Conservation (phyloP, 2,888 invertebrate species). For the Macrosoma leucophasiata region DNA sequence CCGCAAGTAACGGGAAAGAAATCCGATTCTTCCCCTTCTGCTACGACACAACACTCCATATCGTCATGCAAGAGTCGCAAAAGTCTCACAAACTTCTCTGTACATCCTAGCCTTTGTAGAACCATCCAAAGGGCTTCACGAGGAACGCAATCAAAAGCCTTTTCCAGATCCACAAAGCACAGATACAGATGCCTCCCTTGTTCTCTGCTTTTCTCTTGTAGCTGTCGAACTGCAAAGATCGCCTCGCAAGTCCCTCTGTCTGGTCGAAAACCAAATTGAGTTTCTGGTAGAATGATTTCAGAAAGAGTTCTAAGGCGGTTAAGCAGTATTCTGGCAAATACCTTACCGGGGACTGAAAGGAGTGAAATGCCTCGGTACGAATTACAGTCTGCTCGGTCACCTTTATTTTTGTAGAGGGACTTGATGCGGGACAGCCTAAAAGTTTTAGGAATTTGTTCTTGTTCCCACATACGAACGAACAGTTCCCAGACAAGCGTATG, state of each 20-base stretch:
- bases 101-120: conserved; percentile 13
- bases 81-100: conserved; percentile 15
- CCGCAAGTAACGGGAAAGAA: conserved; percentile 5
- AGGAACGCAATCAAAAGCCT: too few species aligned
- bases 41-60: conserved; percentile 9
- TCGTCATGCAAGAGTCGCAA: conserved; percentile 11
- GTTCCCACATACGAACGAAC: conserved; percentile 16
- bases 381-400: conserved; percentile 14
- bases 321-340: conserved; percentile 14
- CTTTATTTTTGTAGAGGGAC: conserved; percentile 11
- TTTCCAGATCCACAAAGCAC: conserved; percentile 15
- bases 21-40: conserved; percentile 2
- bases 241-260: conserved; percentile 6
- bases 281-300: conserved; percentile 20
- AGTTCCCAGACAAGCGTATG: conserved; percentile 10
- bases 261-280: conserved; percentile 20
- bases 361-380: conserved; percentile 22
- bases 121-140: conserved; percentile 10
- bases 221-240: conserved; percentile 8
- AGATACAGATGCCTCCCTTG: conserved; percentile 11
- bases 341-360: conserved; percentile 12
- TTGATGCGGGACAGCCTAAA: conserved; percentile 12
- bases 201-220: conserved; percentile 12
- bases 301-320: conserved; percentile 9
- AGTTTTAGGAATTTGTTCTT: conserved; percentile 10